These are phyloP conservation scores for Atractosteus spatula DNA, from an alignment of 2,113 vertebrate species.

Conservation along the genomic window DNA sequence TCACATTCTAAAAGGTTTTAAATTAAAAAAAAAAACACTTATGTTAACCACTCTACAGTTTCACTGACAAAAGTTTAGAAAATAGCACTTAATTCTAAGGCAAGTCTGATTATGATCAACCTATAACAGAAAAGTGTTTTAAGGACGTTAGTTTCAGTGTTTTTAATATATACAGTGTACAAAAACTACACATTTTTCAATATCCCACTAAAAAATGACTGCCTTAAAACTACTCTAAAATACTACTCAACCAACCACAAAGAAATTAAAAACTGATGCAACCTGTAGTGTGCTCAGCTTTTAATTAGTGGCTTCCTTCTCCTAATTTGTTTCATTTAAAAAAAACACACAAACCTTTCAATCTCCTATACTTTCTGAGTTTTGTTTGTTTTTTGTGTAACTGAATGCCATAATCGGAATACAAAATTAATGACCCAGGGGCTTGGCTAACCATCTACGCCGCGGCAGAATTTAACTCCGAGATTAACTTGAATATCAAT, in stretches of 20 bases:
- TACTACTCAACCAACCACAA: constrained; percentile 51
- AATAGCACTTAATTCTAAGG: constrained; percentile 13
- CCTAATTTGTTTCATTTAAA: constrained; percentile 61
- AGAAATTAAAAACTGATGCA: constrained; percentile 70
- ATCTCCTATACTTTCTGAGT: constrained; percentile 56
- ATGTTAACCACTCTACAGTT: constrained; percentile 53
- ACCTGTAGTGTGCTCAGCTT: constrained; percentile 65
- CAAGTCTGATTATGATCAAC: not conserved
- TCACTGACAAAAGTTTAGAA: constrained; percentile 45
- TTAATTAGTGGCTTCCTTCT: constrained; percentile 73
- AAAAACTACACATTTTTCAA: no score
- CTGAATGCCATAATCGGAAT: constrained; percentile 58
- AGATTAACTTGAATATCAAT: no score
- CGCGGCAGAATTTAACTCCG: not conserved
- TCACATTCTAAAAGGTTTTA: constrained; percentile 46
- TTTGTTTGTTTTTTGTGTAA: constrained; percentile 66
- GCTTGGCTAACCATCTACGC: constrained; percentile 14
- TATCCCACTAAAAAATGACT: constrained; percentile 6
- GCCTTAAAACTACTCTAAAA: constrained; percentile 48
- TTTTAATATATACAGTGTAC: no score
- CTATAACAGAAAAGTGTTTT: no score
- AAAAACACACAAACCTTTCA: constrained; percentile 47
- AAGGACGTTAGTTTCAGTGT: no score
- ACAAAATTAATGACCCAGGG: constrained; percentile 40
- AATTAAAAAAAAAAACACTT: constrained; percentile 46